These are phyloP conservation scores for Spheniscus mendiculus DNA, from an alignment of 2,113 vertebrate genomes.

Conservation along the genomic window DNA sequence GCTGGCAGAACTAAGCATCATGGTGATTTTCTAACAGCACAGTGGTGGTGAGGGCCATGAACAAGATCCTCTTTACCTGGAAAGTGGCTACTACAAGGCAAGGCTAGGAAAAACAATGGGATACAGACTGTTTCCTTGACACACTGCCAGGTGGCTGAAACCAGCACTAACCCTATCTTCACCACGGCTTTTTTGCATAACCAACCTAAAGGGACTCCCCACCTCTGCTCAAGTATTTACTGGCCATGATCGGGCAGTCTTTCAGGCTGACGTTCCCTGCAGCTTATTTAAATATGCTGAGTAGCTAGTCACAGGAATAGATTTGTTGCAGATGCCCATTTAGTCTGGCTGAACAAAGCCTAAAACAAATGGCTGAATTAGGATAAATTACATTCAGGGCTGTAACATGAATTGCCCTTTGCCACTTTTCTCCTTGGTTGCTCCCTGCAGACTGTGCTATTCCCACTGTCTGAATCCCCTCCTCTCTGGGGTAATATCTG, in stretches of 20 bases:
- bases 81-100: background rate
- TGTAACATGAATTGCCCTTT: background rate
- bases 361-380: background rate
- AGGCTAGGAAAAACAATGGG: background rate
- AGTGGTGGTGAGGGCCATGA: background rate
- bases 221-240: background rate
- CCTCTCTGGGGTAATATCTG: background rate
- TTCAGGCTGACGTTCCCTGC: background rate
- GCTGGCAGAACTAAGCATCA: background rate
- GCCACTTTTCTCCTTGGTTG: background rate
- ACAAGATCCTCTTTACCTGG: background rate
- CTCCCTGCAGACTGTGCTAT: background rate
- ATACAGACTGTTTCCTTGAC: background rate
- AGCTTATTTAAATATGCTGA: background rate
- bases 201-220: background rate
- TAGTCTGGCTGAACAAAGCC: background rate
- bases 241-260: background rate
- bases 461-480: background rate
- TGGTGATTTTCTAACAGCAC: background rate
- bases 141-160: background rate
- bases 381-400: background rate
- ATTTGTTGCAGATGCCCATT: background rate
- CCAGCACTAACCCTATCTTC: background rate
- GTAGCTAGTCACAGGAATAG: background rate
- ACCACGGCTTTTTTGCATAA: fast-evolving